Evolutionary conservation across 2,888 invertebrate genomes (phyloP), one percentile per base, ranked within the genome.

Genomic region (Pterostichus madidus): DNA sequence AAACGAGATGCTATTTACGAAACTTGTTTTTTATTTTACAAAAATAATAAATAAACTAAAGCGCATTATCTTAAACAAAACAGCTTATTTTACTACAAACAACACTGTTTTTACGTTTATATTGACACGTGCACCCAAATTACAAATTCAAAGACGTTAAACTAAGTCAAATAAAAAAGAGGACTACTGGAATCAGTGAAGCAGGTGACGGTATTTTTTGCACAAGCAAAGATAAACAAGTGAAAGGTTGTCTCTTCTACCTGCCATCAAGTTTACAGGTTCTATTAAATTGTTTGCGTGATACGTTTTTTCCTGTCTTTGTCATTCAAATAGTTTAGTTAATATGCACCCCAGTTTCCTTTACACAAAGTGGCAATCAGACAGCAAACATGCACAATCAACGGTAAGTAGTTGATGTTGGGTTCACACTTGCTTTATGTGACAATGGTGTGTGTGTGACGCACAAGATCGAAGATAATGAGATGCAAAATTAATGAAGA

Each of bases 301-400:
- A 68, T 17, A 44, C 17, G n/a, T 68, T 73, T 73, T 59, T 10
- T 59, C 5, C 13, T 17, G 17, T 75, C 75, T 75, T 78, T 78
- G 59, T 78, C 7, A 78, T 78, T 78, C 46, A 78, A 78, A 78
- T 78, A 44, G 46, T 39, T 24, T 78, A 4, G 39, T 78, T 78
- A 78, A 78, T 78, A 78, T 78, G 78, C 78, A 78, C 78, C 78
- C 78, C 15, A 61, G 39, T 78, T 78, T 39, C 11, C 73, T 46
- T 10, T 46, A 24, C 75, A 75, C 46, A 78, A 61, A 59, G 46
- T 77, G 59, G 39, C 77, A 77, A 77, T 77, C 44, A 56, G 39
- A 17, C 49, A 52, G 61, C 44, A 44, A 59, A 44, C 78, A 17
- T 13, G 17, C 75, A 7, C 5, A 35, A 10, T 35, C 44, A 71